Base-by-base conservation (phyloP, 2,888 invertebrate species). In the Didymodactylos carnosus region DNA sequence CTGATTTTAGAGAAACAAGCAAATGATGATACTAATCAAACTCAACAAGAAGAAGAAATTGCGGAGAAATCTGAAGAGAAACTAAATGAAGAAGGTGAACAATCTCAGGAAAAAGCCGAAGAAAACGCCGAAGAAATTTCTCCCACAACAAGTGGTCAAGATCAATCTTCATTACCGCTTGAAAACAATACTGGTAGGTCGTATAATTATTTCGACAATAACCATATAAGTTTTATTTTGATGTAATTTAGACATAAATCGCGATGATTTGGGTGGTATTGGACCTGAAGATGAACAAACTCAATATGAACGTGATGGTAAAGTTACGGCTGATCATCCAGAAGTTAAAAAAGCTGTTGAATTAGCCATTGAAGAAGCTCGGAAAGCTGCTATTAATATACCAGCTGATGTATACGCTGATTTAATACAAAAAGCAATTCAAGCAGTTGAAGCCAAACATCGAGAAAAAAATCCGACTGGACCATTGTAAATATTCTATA, bases 301-400 rank as follows among this genome's bases (percentile, higher is more conserved):
- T 10, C 62, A 62, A 62, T 29, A 11, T 35, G 62, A 35, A 62
- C n/a, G 35, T 5, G 14, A 14, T 3, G 27, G 16, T 23, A 7
- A 62, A 35, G 10, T 70, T 6, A 70, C 70, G 16, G 81, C 76
- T 23, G 78, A 77, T 14, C 81, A 83, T 76, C 81, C 81, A 10
- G 83, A 83, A 70, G 82, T 83, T 14, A 76, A 79, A 23, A 78
- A 78, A 41, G 78, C 82, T 19, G 80, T 83, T 11, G 80, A 81
- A 19, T 78, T 78, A 41, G 81, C 81, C 11, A 76, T 81, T n/a
- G 78, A 78, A 70, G 79, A 80, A 46, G 80, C 80, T 2, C 79
- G 80, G 75, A 79, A 78, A 71, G 79, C 78, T 46, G 75, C 77
- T 0, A 76, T 80, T 27, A 76, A 40, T 8, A 76, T 83, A 46